These are phyloP conservation scores for Falco berigora DNA, from an alignment of 2,797 vertebrate genomes.

Conservation along the genomic window DNA sequence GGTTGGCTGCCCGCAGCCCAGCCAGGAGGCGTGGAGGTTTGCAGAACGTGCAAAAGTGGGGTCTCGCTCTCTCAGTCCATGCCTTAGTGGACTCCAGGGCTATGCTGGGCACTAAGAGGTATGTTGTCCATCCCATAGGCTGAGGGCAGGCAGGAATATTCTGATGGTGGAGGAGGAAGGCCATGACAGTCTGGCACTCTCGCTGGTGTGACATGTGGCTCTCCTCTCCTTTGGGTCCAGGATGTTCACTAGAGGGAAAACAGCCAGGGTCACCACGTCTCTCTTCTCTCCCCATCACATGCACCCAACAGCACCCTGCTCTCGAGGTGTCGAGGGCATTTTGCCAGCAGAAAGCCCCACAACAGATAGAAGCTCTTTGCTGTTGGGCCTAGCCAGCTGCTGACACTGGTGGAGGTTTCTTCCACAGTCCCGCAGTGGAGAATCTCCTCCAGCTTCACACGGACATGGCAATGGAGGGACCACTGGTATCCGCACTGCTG, in stretches of 20 bases:
- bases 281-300: background rate
- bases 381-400: background rate
- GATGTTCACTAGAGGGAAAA: background rate
- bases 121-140: background rate
- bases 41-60: background rate
- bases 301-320: background rate
- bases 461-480: background rate
- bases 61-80: background rate
- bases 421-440: background rate
- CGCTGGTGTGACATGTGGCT: rapidly evolving
- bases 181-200: background rate
- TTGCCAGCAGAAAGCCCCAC: background rate
- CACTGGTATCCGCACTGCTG: background rate
- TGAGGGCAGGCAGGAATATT: background rate
- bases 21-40: background rate
- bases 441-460: background rate
- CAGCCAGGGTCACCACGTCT: background rate
- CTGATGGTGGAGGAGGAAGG: background rate
- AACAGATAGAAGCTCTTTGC: background rate
- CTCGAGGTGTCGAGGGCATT: rapidly evolving
- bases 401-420: background rate
- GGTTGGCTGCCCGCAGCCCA: background rate
- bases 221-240: background rate
- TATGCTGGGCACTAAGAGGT: background rate
- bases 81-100: background rate